These are phyloP conservation scores for Antennarius striatus DNA, from an alignment of 2,113 vertebrate species.

Conservation along the genomic window DNA sequence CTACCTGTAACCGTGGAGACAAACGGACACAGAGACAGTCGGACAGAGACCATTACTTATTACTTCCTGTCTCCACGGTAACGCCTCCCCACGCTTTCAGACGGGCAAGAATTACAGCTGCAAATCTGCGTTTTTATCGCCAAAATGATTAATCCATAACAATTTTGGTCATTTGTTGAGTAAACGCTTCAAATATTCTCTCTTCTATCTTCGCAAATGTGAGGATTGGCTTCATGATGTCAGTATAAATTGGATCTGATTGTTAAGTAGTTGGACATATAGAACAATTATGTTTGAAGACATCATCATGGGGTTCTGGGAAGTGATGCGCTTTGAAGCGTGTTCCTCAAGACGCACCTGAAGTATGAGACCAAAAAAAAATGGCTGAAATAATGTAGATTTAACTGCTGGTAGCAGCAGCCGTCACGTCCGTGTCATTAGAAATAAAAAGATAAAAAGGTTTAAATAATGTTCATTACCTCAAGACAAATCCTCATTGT, in stretches of 20 bases:
- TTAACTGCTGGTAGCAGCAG: neutral
- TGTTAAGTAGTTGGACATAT: no score
- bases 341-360: no score
- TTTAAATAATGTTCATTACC: constrained; percentile 37
- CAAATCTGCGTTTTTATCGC: neutral
- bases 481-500: constrained; percentile 32
- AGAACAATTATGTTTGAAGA: no score
- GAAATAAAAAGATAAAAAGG: neutral
- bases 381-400: neutral
- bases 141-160: no score
- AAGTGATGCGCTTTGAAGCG: no score
- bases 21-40: constrained; percentile 32
- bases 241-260: no score
- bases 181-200: no score
- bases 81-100: constrained; percentile 2
- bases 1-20: constrained; percentile 20
- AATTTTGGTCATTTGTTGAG: no score
- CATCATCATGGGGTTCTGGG: no score
- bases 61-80: neutral
- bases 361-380: no score
- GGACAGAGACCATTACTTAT: neutral
- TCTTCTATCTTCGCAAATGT: neutral
- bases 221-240: neutral
- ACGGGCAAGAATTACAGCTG: neutral
- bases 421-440: neutral